Evolutionary conservation across 1,140 invertebrate species (phyloP).

Genomic region (Nasonia giraulti): DNA sequence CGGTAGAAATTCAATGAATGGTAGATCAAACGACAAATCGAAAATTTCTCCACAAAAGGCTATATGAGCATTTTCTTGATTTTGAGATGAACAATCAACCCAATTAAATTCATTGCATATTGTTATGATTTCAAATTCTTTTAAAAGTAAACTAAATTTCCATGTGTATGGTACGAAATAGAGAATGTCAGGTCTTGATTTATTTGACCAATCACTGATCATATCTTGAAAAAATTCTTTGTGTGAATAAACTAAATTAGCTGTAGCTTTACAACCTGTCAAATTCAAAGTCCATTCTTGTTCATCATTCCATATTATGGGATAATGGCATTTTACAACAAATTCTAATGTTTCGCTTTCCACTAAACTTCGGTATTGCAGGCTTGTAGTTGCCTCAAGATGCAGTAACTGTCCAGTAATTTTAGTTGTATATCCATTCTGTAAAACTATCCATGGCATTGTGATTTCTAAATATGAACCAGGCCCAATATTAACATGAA

Average conservation of each 20-base stretch:
- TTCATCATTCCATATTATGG: constrained; percentile 94
- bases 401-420: constrained; percentile 94
- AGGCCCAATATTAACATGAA: constrained; percentile 94
- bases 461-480: constrained; percentile 96
- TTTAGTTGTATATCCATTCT: constrained; percentile 91
- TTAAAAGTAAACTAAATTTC: constrained; percentile 91
- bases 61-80: constrained; percentile 95
- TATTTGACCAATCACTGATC: constrained; percentile 96
- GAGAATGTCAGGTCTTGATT: constrained; percentile 91
- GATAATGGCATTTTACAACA: constrained; percentile 90
- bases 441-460: constrained; percentile 92
- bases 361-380: constrained; percentile 92
- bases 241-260: constrained; percentile 93
- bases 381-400: constrained; percentile 94
- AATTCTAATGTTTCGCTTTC: constrained; percentile 97
- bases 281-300: constrained; percentile 93
- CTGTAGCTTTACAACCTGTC: constrained; percentile 94
- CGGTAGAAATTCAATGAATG: constrained; percentile 94
- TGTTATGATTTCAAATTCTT: constrained; percentile 97
- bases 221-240: constrained; percentile 97
- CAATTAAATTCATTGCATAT: constrained; percentile 98
- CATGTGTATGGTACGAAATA: constrained; percentile 98
- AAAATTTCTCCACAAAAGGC: constrained; percentile 95
- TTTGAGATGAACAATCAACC: constrained; percentile 97
- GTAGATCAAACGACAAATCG: constrained; percentile 93